Evolutionary conservation across 1,140 invertebrate species (phyloP).

Genomic region (Brachionus paranguensis): DNA sequence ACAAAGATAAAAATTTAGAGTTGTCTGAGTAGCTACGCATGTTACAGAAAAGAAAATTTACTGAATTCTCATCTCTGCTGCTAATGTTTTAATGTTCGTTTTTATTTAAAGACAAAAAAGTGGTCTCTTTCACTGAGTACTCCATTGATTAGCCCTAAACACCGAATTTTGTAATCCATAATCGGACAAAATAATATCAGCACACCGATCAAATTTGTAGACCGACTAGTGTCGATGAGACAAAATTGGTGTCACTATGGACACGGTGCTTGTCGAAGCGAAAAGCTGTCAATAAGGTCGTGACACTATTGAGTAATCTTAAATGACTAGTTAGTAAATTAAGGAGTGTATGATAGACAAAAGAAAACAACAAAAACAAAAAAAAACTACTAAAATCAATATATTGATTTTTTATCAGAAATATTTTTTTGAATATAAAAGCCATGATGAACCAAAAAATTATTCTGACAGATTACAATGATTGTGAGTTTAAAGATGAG

Average conservation of each 20-base stretch:
- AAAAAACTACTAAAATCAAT: neutral
- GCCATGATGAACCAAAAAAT: neutral
- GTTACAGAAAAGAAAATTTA: too few species aligned
- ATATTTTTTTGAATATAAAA: neutral
- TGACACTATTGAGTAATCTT: neutral
- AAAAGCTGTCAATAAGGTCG: neutral
- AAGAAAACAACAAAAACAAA: neutral
- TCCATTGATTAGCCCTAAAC: too few species aligned
- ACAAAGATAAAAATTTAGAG: too few species aligned
- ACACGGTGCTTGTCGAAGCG: neutral
- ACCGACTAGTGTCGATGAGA: neutral
- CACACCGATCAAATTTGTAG: neutral
- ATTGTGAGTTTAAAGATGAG: neutral
- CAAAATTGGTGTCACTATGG: neutral
- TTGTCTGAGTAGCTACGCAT: too few species aligned
- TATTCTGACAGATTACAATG: neutral
- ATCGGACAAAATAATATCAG: neutral
- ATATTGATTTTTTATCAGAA: conserved; percentile 22
- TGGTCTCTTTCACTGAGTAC: too few species aligned
- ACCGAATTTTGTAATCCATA: neutral
- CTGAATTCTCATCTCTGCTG: too few species aligned
- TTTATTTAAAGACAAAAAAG: too few species aligned
- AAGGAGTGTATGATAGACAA: neutral
- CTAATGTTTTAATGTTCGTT: too few species aligned
- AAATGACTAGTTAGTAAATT: neutral